Evolutionary conservation across 1,140 invertebrate genomes (phyloP).

Genomic region (Drosophila kepulauana): DNA sequence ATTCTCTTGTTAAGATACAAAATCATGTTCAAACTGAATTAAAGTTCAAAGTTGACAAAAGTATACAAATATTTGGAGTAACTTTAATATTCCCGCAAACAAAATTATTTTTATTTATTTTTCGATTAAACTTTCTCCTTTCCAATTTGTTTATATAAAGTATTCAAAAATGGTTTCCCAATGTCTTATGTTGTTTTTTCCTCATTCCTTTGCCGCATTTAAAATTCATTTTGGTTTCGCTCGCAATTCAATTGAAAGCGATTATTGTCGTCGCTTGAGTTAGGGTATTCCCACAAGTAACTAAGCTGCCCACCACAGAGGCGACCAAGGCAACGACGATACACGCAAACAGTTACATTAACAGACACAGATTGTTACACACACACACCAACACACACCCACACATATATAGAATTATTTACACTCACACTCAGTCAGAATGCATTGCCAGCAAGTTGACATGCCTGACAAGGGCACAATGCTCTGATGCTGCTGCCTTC

Average conservation of each 20-base stretch:
- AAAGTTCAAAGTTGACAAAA: too few species aligned
- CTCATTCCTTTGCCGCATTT: neutral
- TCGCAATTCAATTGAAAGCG: neutral
- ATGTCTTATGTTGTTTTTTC: neutral
- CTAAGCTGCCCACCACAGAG: conserved; percentile 52
- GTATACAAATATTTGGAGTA: too few species aligned
- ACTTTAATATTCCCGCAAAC: too few species aligned
- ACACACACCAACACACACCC: conserved; percentile 8
- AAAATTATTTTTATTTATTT: too few species aligned
- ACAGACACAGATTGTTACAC: conserved; percentile 23
- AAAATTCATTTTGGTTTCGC: neutral
- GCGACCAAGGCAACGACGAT: conserved; percentile 33
- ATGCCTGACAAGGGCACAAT: conserved; percentile 65
- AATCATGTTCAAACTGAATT: too few species aligned
- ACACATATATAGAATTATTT: neutral
- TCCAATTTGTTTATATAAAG: too few species aligned
- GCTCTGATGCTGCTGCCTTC: conserved; percentile 20
- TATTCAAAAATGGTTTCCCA: too few species aligned
- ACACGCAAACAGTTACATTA: conserved; percentile 50
- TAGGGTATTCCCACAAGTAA: conserved; percentile 35
- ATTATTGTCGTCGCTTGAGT: neutral
- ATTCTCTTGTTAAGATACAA: too few species aligned
- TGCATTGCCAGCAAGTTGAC: conserved; percentile 39
- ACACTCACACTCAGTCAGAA: conserved; percentile 21
- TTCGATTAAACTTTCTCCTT: too few species aligned